Base-by-base conservation (phyloP, 64 coral and sea anemone species). In the Astreopora myriophthalma region DNA sequence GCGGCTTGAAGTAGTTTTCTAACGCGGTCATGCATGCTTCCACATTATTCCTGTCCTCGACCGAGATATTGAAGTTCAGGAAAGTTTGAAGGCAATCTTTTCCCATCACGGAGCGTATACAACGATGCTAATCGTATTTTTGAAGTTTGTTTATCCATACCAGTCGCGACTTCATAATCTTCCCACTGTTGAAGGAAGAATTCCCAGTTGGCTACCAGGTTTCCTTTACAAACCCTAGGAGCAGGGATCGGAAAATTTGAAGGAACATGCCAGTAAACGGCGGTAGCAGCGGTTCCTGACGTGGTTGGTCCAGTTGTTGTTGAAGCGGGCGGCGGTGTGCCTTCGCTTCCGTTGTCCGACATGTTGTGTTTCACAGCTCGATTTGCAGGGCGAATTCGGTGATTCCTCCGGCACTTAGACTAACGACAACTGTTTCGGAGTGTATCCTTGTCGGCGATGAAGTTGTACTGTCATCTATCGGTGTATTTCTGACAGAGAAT, bases 21-120 rank as follows among this genome's bases (percentile, higher is more conserved):
- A 88, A 44, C 35, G 60, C 64, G 10, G 12, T 69, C 0, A 69
- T 40, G 57, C 33, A 85, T 85, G 32, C 32, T 39, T 85, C n/a
- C n/a, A n/a, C n/a, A n/a, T n/a, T n/a, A n/a, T n/a, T n/a, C n/a
- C n/a, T n/a, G n/a, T n/a, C n/a, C n/a, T n/a, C n/a, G n/a, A n/a
- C n/a, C n/a, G n/a, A n/a, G n/a, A 81, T 52, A 80, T 32, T 85
- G 25, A 85, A 16, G 23, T 85, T 85, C 58, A 85, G 48, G 35
- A 85, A 85, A 1, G 34, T 64, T 69, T 85, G 81, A 34, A 85
- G 61, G n/a, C 81, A 85, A 23, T 85, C 81, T 57, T 85, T 85
- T 29, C 81, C 61, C 81, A 69, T 85, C 61, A 85, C 9, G 8
- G 81, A 85, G 60, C 35, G 28, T 8, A n/a, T n/a, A n/a, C n/a